Evolutionary conservation across 1,140 invertebrate species (phyloP).

Genomic region (Sminthurinus signatus): DNA sequence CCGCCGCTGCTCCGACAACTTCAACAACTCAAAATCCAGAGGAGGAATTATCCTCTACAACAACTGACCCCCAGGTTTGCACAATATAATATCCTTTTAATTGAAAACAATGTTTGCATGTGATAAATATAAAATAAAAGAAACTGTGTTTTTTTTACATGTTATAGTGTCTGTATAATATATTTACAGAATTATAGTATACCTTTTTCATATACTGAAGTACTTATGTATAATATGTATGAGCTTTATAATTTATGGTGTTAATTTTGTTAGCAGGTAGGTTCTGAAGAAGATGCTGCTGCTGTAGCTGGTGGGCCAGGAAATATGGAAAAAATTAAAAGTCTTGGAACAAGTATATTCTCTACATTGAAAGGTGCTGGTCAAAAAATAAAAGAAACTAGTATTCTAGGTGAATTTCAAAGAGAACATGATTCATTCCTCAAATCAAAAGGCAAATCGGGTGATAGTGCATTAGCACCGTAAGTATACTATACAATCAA

Average conservation of each 20-base stretch:
- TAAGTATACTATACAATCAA: too few species aligned
- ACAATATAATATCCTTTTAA: background rate
- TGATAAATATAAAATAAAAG: background rate
- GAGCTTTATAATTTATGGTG: background rate
- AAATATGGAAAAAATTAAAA: conserved; percentile 57
- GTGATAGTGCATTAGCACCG: conserved; percentile 67
- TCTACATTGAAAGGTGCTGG: conserved; percentile 69
- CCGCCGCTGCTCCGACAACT: conserved; percentile 41
- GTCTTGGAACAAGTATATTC: conserved; percentile 79
- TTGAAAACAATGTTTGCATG: background rate
- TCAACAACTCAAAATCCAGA: conserved; percentile 52
- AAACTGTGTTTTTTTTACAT: background rate
- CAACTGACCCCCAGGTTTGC: background rate
- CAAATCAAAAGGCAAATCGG: conserved; percentile 67
- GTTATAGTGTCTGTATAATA: background rate
- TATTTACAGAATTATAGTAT: background rate
- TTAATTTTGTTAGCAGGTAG: background rate
- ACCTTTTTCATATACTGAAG: background rate
- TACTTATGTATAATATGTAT: background rate
- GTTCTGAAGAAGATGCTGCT: conserved; percentile 4
- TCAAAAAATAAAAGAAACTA: conserved; percentile 92
- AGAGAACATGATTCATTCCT: conserved; percentile 94
- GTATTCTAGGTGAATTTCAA: conserved; percentile 88
- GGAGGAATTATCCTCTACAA: conserved; percentile 42
- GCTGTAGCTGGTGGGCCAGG: conserved; percentile 51